Base-by-base conservation (phyloP, 2,888 invertebrate genomes). In the Cheilosia scutellata region DNA sequence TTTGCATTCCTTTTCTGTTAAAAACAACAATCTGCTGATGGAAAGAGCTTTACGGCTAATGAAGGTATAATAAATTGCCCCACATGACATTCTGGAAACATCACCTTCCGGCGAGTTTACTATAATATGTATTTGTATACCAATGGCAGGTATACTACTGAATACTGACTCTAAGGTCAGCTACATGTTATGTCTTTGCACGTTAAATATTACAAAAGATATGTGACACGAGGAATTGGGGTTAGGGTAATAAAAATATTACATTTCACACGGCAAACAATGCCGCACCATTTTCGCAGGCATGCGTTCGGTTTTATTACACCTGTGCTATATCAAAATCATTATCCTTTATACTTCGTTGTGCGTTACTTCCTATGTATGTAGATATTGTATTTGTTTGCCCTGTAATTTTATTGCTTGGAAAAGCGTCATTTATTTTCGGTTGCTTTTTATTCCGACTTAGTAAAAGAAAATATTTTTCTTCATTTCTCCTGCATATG, bases 311-410 rank as follows among this genome's bases (percentile, higher is more conserved):
- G 63, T 75, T 84, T 84, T 84, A 84, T 80, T 84, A 84, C 84
- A 84, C 84, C 84, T 84, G 84, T 75, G 84, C 80, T 80, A 80
- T 80, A 74, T 84, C 84, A 80, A 80, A 80, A 80, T 84, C 79
- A 84, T 84, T 84, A 84, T 84, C 84, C 84, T 37, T 74, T 31
- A 63, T 83, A 49, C 62, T 57, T 83, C 74, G 68, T 83, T 82
- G 72, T 70, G 68, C 40, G 5, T 42, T 70, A 29, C 31, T 47
- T n/a, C 42, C 44, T 29, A 37, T 74, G 47, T 55, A 51, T 75
- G 53, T 84, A 57, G 16, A 29, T 80, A 65, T 37, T 58, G 49
- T 70, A 80, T 84, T 84, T 84, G 58, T 63, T 84, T 80, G 80
- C 74, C 53, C 75, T 84, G 76, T 82, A 86, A 86, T 86, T 86